These are phyloP conservation scores for Ambastaia sidthimunki DNA, from an alignment of 2,797 vertebrate genomes.

Conservation along the genomic window DNA sequence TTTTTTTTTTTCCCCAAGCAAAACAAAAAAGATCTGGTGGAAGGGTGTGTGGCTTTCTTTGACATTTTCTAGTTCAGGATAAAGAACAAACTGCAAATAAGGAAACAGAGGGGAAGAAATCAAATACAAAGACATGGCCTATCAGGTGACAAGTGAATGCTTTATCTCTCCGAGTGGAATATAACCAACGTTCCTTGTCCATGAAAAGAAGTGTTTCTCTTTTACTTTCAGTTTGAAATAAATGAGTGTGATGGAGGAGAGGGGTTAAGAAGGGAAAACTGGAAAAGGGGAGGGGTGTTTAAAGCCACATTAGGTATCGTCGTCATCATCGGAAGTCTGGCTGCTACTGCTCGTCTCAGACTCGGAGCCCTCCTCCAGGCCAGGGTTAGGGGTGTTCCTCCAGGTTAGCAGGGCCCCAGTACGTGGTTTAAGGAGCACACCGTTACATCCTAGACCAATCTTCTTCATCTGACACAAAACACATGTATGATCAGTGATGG, in stretches of 20 bases:
- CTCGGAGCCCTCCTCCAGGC: constrained; percentile 90
- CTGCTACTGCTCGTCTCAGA: constrained; percentile 97
- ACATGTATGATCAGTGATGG: neutral
- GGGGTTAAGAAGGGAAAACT: constrained; percentile 64
- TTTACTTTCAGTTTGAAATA: constrained; percentile 60
- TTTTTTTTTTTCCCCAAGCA: constrained; percentile 55
- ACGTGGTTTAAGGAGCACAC: constrained; percentile 86
- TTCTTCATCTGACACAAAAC: constrained; percentile 85
- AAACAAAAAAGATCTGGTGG: constrained; percentile 53
- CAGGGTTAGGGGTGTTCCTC: constrained; percentile 91
- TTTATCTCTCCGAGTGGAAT: constrained; percentile 84
- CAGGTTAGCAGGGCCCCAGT: constrained; percentile 91
- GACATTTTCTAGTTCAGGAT: constrained; percentile 56
- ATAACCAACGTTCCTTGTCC: constrained; percentile 96
- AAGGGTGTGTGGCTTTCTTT: constrained; percentile 56
- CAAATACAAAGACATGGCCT: constrained; percentile 65
- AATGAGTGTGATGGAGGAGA: constrained; percentile 76
- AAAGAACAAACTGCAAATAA: constrained; percentile 52
- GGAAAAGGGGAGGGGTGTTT: constrained; percentile 73
- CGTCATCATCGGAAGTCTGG: constrained; percentile 94
- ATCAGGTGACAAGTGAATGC: constrained; percentile 53
- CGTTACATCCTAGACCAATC: constrained; percentile 91
- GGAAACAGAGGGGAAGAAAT: constrained; percentile 28
- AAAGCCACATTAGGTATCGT: constrained; percentile 83
- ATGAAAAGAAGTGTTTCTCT: constrained; percentile 74